Evolutionary conservation across 2,888 invertebrate genomes (phyloP).

Genomic region (Spilarctia lutea): DNA sequence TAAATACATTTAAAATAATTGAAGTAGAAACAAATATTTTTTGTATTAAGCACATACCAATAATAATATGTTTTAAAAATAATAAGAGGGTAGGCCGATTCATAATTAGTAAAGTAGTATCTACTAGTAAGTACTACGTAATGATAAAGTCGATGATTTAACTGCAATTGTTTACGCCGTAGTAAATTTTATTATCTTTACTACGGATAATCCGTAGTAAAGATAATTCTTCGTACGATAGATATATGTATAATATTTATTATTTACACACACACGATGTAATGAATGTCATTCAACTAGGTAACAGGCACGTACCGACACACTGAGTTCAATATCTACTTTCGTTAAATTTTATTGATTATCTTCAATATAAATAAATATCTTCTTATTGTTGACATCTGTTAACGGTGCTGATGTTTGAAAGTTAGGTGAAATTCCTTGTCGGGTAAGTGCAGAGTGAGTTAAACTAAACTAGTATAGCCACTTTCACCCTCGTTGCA

Average conservation of each 20-base stretch:
- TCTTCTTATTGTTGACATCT: conserved; percentile 29
- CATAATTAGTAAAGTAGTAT: conserved; percentile 5
- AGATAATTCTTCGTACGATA: conserved; percentile 22
- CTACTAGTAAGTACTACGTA: background rate
- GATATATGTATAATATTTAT: conserved; percentile 7
- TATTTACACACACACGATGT: conserved; percentile 17
- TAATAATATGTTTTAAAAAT: background rate
- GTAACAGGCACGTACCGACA: background rate
- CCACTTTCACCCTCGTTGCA: conserved; percentile 74
- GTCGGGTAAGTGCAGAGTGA: conserved; percentile 55
- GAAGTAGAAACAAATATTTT: background rate
- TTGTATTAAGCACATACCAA: background rate
- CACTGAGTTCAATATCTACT: background rate
- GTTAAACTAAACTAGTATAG: conserved; percentile 61
- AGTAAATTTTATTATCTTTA: conserved; percentile 3
- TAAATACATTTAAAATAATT: background rate
- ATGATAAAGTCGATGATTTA: conserved; percentile 1
- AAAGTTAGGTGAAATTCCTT: conserved; percentile 72
- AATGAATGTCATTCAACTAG: conserved; percentile 37
- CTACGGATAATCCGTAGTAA: conserved; percentile 12
- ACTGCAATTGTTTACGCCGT: conserved; percentile 1
- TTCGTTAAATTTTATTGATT: conserved; percentile 10
- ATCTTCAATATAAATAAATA: conserved; percentile 22
- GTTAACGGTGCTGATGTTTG: conserved; percentile 53
- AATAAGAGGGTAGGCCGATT: background rate